phyloP scores from a whole-genome alignment of 2,113 vertebrate genomes.

The Apteryx mantelli region DNA sequence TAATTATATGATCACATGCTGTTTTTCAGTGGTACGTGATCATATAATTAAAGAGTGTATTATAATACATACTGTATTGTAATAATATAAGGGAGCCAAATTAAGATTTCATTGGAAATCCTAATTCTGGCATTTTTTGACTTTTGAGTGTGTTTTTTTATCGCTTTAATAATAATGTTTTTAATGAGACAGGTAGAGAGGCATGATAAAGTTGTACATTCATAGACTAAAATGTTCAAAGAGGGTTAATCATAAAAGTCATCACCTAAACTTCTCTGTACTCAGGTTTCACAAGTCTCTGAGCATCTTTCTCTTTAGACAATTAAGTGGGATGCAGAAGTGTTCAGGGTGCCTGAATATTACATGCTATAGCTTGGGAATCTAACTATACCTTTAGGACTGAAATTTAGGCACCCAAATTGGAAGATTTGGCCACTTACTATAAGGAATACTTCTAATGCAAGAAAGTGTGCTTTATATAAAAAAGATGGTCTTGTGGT shows the following conservation, averaged over 20 bases:
- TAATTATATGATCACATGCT: conserved; percentile 72
- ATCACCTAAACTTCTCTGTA: neutral
- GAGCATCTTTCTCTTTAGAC: neutral
- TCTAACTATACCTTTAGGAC: neutral
- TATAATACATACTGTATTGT: conserved; percentile 50
- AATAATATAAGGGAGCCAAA: conserved; percentile 40
- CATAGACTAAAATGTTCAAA: neutral
- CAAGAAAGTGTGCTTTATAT: neutral
- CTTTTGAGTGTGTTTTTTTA: neutral
- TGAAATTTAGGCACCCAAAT: neutral
- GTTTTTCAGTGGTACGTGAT: conserved; percentile 63
- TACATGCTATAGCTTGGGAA: neutral
- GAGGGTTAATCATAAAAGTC: neutral
- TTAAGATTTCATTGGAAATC: conserved; percentile 40
- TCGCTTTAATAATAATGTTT: neutral
- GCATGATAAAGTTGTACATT: neutral
- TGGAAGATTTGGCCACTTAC: neutral
- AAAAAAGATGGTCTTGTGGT: neutral
- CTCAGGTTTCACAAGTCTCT: neutral
- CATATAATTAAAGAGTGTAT: conserved; percentile 63
- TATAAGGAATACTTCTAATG: neutral
- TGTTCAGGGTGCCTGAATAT: neutral
- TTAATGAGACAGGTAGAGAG: neutral
- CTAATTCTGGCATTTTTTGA: conserved; percentile 7
- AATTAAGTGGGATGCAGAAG: neutral